Evolutionary conservation across 2,888 invertebrate genomes (phyloP), one percentile per base, ranked within the genome.

Genomic region (Cantharis lateralis): DNA sequence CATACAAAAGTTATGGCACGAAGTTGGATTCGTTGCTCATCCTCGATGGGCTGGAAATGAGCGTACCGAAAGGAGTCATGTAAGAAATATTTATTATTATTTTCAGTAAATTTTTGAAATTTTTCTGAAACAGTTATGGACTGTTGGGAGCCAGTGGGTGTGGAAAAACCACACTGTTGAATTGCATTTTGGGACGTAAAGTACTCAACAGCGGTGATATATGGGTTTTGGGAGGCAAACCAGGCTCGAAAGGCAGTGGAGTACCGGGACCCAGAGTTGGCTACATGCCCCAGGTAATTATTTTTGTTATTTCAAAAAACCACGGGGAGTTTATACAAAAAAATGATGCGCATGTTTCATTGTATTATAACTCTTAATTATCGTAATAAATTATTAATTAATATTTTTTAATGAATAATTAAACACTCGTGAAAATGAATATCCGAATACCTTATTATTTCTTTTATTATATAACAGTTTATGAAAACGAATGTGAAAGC

Each of bases 261-360:
- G 95, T 97, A 0, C 97, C 97, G 0, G 97, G 97, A 1, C 94
- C 95, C n/a, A 91, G 95, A 85, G 94, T 97, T 76, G 97, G 97
- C 3, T 79, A 95, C 85, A 96, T 96, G 96, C 96, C 96, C 74
- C 95, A 95, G 91, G 95, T 94, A 86, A 80, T 20, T 28, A 28
- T 10, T 28, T 11, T 28, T 18, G 15, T 11, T 64, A 15, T 15
- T 10, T 7, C 48, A 48, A 48, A 48, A 13, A n/a, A 0, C 13
- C 9, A 48, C 7, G n/a, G n/a, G 7, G n/a, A 48, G 11, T 48
- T 48, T 1, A 5, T 5, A 32, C 0, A 32, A 32, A 1, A 32
- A 32, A 32, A 32, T 4, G 32, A 48, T 48, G 48, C n/a, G 48
- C n/a, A 0, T 48, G 48, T 48, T 48, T 5, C n/a, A 48, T n/a